Conservation (phyloP, 2,113 vertebrate genomes). For the Dissostichus mawsoni region DNA sequence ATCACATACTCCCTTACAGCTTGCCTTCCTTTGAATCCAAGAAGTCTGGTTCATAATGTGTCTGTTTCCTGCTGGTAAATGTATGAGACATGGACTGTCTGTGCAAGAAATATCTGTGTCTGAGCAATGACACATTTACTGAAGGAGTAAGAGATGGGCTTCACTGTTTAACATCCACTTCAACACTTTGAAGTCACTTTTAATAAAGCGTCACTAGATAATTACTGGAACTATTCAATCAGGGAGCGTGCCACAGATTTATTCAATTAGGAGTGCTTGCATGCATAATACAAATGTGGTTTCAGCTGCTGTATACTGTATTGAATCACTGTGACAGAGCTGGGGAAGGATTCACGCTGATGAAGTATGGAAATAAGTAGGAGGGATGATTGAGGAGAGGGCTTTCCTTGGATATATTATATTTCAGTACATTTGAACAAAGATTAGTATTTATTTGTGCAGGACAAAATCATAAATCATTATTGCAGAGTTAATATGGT, state of each 20-base stretch:
- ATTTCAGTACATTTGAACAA: background rate
- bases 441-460: conserved; percentile 1
- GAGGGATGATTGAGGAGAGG: background rate
- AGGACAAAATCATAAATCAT: conserved; percentile 24
- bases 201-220: conserved; percentile 3
- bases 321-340: conserved; percentile 11
- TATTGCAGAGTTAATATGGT: conserved; percentile 27
- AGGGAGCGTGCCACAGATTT: background rate
- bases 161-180: background rate
- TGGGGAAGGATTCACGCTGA: conserved; percentile 11
- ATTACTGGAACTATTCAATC: background rate
- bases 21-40: conserved; percentile 16
- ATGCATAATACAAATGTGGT: background rate
- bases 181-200: background rate
- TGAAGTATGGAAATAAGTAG: background rate
- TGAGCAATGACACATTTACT: conserved; percentile 25
- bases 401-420: conserved; percentile 5
- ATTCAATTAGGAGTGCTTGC: background rate
- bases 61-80: conserved; percentile 58
- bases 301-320: conserved; percentile 17
- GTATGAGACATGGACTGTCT: conserved; percentile 15
- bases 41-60: conserved; percentile 7
- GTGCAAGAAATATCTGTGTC: background rate
- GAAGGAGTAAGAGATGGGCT: background rate
- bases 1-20: conserved; percentile 1